Conservation (phyloP, 2,888 invertebrate species). For the Hydraecia micacea region DNA sequence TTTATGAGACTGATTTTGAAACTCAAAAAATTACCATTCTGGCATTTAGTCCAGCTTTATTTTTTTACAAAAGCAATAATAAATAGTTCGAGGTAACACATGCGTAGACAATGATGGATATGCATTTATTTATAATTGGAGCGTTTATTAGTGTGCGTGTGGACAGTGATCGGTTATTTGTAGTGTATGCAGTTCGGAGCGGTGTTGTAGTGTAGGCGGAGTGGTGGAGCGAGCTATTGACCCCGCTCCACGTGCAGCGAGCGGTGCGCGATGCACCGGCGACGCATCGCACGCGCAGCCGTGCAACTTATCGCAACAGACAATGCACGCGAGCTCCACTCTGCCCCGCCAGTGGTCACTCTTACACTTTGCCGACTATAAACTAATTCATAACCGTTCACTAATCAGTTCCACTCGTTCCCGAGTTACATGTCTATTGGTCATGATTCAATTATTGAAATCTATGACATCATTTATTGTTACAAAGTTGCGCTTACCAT, state of each 20-base stretch:
- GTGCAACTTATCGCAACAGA: constrained; percentile 58
- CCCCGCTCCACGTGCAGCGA: constrained; percentile 81
- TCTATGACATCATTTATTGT: constrained; percentile 60
- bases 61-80: constrained; percentile 1
- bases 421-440: constrained; percentile 35
- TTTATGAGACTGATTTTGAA: background rate
- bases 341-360: constrained; percentile 28
- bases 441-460: constrained; percentile 59
- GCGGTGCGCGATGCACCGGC: constrained; percentile 67
- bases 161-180: constrained; percentile 71
- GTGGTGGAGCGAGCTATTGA: constrained; percentile 82
- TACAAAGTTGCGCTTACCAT: constrained; percentile 31
- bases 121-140: constrained; percentile 54
- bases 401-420: constrained; percentile 46
- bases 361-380: constrained; percentile 13
- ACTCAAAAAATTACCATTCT: background rate
- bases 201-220: constrained; percentile 65
- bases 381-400: constrained; percentile 34
- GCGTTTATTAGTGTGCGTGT: constrained; percentile 46
- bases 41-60: background rate
- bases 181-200: constrained; percentile 56
- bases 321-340: constrained; percentile 31
- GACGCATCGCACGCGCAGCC: constrained; percentile 51
- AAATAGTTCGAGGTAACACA: constrained; percentile 19
- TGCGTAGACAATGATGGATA: constrained; percentile 40